Conservation (phyloP, 2,888 invertebrate genomes). For the Imbricaverruca yamaguchii region DNA sequence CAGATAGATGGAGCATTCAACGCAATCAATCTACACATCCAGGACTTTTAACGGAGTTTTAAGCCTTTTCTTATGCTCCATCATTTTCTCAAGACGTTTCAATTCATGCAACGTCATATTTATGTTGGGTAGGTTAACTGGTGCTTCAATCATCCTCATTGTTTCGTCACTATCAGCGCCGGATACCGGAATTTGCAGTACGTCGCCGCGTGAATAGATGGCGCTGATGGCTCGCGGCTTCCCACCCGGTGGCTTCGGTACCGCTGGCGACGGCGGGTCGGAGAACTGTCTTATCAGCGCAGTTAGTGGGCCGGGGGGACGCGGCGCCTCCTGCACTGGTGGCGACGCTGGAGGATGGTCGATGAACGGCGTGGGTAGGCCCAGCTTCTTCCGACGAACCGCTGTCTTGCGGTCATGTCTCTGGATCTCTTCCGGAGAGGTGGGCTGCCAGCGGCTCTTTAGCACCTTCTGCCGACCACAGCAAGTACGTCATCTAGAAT, state of each 20-base stretch:
- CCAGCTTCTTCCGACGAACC: not conserved
- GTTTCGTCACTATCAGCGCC: not conserved
- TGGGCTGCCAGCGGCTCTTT: slow-evolving; percentile 5
- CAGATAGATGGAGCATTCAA: too few species aligned
- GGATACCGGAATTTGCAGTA: not conserved
- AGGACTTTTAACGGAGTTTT: not conserved
- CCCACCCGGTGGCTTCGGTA: not conserved
- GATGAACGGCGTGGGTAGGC: not conserved
- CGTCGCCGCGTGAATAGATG: not conserved
- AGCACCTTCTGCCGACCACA: not conserved
- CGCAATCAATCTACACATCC: not conserved
- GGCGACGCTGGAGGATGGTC: not conserved
- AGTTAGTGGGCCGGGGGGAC: not conserved
- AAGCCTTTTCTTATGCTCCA: not conserved
- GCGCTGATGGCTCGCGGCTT: not conserved
- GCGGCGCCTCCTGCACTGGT: not conserved
- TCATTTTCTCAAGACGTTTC: not conserved
- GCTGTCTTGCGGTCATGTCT: not conserved
- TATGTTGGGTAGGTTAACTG: not conserved
- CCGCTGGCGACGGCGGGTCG: not conserved
- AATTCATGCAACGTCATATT: not conserved
- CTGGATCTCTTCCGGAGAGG: not conserved
- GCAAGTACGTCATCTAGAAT: too few species aligned
- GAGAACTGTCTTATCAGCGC: not conserved
- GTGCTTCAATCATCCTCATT: not conserved